Evolutionary conservation across 2,888 invertebrate genomes (phyloP).

Genomic region (Sarcophaga rosellei): DNA sequence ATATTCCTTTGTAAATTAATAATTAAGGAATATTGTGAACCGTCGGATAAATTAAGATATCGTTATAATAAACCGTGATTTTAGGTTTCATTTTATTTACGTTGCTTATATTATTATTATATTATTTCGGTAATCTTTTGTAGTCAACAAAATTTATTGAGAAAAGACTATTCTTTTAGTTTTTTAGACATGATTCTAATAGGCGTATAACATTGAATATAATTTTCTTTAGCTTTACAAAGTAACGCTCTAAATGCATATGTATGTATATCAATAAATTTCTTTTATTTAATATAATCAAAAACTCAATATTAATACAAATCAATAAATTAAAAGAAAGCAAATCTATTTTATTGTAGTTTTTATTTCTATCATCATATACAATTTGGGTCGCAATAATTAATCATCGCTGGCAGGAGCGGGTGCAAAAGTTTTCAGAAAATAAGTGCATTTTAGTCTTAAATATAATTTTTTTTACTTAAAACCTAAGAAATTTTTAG

Average conservation of each 20-base stretch:
- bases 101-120: conserved; percentile 23
- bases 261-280: conserved; percentile 28
- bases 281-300: conserved; percentile 35
- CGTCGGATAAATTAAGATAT: conserved; percentile 85
- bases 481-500: conserved; percentile 13
- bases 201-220: conserved; percentile 36
- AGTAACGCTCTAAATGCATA: conserved; percentile 38
- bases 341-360: conserved; percentile 29
- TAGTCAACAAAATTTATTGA: conserved; percentile 24
- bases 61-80: conserved; percentile 87
- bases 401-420: conserved; percentile 12
- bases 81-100: conserved; percentile 72
- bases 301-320: conserved; percentile 38
- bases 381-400: conserved; percentile 14
- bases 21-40: conserved; percentile 93
- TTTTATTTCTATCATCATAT: conserved; percentile 27
- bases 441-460: conserved; percentile 63
- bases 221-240: conserved; percentile 53
- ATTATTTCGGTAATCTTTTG: conserved; percentile 9
- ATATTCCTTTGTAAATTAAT: conserved; percentile 95
- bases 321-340: conserved; percentile 40
- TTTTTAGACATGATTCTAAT: conserved; percentile 22
- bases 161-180: conserved; percentile 31
- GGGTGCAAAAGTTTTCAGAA: conserved; percentile 53
- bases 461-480: conserved; percentile 34